phyloP scores from a whole-genome alignment of 2,113 vertebrate species.

The Corythaeola cristata region DNA sequence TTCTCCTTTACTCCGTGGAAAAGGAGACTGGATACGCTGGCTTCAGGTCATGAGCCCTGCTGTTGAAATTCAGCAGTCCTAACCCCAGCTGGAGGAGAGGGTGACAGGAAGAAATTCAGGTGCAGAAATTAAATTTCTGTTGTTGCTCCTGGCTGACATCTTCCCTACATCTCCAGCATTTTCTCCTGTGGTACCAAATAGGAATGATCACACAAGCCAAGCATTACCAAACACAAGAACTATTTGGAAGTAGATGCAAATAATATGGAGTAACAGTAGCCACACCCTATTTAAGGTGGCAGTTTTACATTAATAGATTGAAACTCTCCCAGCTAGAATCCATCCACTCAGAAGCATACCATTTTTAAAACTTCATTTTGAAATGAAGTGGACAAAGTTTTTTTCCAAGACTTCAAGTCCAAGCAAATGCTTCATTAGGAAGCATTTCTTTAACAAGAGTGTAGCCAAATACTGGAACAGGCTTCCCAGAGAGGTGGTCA shows the following conservation, averaged over 20 bases:
- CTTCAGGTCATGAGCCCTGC: not conserved
- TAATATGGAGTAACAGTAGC: not conserved
- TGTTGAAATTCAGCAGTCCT: not conserved
- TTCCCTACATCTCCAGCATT: not conserved
- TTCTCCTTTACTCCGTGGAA: not conserved
- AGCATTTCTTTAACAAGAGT: not conserved
- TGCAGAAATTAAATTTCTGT: not conserved
- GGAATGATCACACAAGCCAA: not conserved
- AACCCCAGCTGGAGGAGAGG: not conserved
- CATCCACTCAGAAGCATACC: not conserved
- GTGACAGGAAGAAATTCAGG: not conserved
- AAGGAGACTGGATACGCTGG: not conserved
- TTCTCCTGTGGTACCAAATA: not conserved
- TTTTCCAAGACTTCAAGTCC: not conserved
- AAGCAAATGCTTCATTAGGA: not conserved
- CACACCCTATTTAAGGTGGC: not conserved
- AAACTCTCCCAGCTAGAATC: not conserved
- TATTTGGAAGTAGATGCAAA: slow-evolving; percentile 34
- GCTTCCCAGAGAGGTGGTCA: not conserved
- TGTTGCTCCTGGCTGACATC: not conserved
- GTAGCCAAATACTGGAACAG: not conserved
- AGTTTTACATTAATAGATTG: not conserved
- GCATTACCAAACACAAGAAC: not conserved
- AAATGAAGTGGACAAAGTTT: not conserved
- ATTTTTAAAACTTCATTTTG: not conserved